A percentile compares a stretch with the other conserved stretches of the same genome.
Evolutionary conservation across 1,140 invertebrate genomes (phyloP).

Genomic region (Panagrolaimus sp.): DNA sequence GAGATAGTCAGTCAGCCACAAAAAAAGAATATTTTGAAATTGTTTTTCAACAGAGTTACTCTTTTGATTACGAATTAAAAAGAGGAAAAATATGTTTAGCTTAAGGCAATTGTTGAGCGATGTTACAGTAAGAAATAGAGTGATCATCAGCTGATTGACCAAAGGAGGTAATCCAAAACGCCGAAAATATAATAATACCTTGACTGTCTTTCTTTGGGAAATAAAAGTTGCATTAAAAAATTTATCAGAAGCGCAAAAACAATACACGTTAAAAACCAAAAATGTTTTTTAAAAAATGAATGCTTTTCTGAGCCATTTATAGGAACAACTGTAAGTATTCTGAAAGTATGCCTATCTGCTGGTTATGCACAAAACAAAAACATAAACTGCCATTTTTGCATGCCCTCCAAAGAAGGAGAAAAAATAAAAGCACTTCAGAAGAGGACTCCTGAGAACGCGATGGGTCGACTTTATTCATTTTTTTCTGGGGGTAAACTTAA

Average conservation of each 20-base stretch:
- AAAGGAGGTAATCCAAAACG: background rate
- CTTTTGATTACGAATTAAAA: background rate
- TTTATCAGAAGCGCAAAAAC: background rate
- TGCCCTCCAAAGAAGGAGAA: background rate
- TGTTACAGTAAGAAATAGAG: no score
- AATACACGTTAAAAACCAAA: background rate
- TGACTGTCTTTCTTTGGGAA: background rate
- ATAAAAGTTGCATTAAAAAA: conserved; percentile 4
- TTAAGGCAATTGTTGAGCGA: background rate
- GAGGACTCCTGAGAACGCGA: conserved; percentile 4
- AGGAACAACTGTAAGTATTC: conserved; percentile 5
- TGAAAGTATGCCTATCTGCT: conserved; percentile 1
- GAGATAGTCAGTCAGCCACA: background rate
- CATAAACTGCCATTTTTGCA: conserved; percentile 9
- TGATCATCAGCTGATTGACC: background rate
- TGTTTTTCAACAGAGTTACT: no score
- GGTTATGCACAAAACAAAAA: background rate
- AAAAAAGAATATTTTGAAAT: no score
- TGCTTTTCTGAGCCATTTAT: conserved; percentile 2
- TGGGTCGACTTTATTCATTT: background rate
- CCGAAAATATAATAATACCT: background rate
- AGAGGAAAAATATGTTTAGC: background rate
- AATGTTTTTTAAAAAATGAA: background rate
- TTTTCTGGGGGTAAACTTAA: conserved; percentile 9
- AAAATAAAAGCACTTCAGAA: conserved; percentile 1